Conservation (phyloP, 2,797 vertebrate species). For the Nyctalus aviator region DNA sequence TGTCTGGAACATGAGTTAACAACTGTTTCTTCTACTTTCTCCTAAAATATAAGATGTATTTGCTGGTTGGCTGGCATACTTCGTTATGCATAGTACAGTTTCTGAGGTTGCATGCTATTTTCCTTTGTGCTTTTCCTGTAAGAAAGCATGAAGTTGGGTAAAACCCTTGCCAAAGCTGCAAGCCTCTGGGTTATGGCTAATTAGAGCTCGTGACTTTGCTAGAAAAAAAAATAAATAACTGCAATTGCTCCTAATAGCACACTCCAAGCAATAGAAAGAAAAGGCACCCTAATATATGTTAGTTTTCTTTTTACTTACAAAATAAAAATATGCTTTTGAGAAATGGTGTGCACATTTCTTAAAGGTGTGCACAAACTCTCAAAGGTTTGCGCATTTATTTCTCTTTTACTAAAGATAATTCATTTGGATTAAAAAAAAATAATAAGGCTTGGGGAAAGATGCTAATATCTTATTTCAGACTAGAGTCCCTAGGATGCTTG, state of each 20-base stretch:
- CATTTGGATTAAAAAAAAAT: not conserved
- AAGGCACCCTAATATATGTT: not conserved
- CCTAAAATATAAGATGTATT: not conserved
- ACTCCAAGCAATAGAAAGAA: not conserved
- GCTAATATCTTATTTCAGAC: constrained; percentile 28
- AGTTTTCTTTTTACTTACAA: constrained; percentile 19
- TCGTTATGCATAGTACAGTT: not conserved
- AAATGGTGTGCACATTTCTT: not conserved
- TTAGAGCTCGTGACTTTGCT: not conserved
- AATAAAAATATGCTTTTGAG: constrained; percentile 31
- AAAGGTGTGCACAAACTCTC: not conserved
- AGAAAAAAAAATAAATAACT: not conserved
- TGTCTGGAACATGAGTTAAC: not conserved
- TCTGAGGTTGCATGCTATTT: not conserved
- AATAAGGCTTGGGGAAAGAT: not conserved
- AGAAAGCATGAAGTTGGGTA: not conserved
- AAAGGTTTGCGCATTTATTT: not conserved
- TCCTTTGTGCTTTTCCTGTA: not conserved
- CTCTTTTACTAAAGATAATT: not conserved
- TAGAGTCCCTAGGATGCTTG: not conserved
- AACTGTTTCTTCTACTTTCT: not conserved
- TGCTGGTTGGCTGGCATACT: too few species aligned
- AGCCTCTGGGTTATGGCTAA: not conserved
- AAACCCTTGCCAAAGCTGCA: not conserved
- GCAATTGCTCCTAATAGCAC: not conserved